Base-by-base conservation (phyloP, 92 coral and sea anemone species). In the Zoanthus sociatus region DNA sequence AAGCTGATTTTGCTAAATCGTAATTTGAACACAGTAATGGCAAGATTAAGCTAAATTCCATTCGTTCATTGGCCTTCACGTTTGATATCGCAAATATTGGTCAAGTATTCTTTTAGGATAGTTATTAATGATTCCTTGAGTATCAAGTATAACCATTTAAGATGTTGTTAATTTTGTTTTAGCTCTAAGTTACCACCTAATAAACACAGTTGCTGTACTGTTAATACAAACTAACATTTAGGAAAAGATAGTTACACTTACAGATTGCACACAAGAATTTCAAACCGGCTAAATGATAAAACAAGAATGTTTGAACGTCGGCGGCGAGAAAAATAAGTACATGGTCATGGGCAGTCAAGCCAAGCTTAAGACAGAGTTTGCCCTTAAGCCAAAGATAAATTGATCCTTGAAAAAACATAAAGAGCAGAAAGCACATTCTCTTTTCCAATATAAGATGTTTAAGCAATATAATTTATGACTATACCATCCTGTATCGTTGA, bases 381-480 rank as follows among this genome's bases (percentile, higher is more conserved):
- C 21, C 9, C 61, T 47, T 46, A 81, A 81, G 82, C 20, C 82
- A 51, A 77, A 77, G 82, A 77, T 15, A 50, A 77, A 77, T 54
- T 47, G 75, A 67, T 81, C 66, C 63, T 81, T 66, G 76, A 66
- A 67, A 66, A 66, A 20, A 42, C 75, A 47, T 64, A 44, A 81
- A 67, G 17, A 73, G 46, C 61, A 79, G 53, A 73, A 78, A 78
- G 55, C 47, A 78, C 17, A 69, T 79, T 79, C 21, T 79, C 58
- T 63, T 63, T 79, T 21, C 84, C 84, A 79, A 79, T 79, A 79
- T 79, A 61, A 12, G 46, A 31, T 46, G 76, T 81, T 81, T 64
- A 74, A n/a, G 75, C 85, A 81, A 81, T 81, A 81, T 81, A 67
- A 50, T 66, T 81, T 81, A 81, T 81, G 75, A 81, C 85, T 45